These are phyloP conservation scores for Rhagonycha fulva DNA, from an alignment of 2,888 invertebrate genomes.

Conservation along the genomic window DNA sequence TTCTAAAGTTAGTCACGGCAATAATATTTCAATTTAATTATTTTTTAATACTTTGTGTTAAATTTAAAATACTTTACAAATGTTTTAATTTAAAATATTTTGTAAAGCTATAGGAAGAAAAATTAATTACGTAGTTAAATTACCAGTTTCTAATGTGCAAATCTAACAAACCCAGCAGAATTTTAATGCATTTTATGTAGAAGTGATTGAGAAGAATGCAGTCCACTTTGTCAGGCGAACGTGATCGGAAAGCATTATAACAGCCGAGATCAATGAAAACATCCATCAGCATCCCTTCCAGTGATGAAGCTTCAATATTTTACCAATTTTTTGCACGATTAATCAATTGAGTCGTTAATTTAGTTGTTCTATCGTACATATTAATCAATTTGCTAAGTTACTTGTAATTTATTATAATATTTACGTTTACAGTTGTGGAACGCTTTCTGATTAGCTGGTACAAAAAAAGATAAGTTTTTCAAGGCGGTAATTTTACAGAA, in stretches of 20 bases:
- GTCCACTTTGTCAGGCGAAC: slow-evolving; percentile 25
- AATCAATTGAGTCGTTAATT: not conserved
- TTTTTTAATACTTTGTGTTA: not conserved
- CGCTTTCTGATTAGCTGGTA: not conserved
- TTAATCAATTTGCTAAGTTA: not conserved
- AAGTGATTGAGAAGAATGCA: slow-evolving; percentile 24
- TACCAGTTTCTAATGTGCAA: not conserved
- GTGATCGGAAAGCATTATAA: slow-evolving; percentile 19
- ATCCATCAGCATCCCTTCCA: slow-evolving; percentile 6
- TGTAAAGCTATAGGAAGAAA: not conserved
- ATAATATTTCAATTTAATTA: not conserved
- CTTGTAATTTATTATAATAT: not conserved
- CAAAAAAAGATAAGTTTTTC: not conserved
- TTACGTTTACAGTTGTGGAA: not conserved
- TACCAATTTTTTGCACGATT: not conserved
- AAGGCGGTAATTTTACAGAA: not conserved
- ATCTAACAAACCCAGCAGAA: slow-evolving; percentile 5
- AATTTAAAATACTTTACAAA: not conserved
- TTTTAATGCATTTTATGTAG: slow-evolving; percentile 19
- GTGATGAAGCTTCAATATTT: slow-evolving; percentile 1
- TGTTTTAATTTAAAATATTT: not conserved
- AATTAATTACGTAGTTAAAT: not conserved
- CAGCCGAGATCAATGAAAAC: slow-evolving; percentile 13
- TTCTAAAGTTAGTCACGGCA: too few relatives aligned
- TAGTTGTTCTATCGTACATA: not conserved